Evolutionary conservation across 2,888 invertebrate genomes (phyloP).

Genomic region (Fragum whitleyi): DNA sequence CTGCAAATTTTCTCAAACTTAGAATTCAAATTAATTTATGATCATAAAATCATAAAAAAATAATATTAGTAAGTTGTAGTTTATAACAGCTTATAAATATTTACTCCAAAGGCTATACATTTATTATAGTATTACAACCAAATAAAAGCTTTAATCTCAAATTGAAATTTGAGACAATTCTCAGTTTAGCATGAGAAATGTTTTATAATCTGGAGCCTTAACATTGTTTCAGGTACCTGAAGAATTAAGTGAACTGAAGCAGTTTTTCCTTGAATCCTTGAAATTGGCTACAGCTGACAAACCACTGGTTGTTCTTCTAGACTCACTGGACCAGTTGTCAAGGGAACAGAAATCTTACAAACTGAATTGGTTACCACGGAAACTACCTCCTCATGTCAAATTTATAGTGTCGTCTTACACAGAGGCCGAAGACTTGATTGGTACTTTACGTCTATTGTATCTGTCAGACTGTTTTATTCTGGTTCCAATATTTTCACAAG

Average conservation of each 20-base stretch:
- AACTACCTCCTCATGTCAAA: constrained; percentile 73
- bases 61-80: no score
- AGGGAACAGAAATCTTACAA: constrained; percentile 74
- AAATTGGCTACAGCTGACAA: constrained; percentile 63
- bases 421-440: constrained; percentile 73
- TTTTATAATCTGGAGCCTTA: no score
- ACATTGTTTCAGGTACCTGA: constrained; percentile 66
- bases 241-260: constrained; percentile 72
- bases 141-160: no score
- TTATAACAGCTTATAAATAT: no score
- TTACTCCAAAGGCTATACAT: no score
- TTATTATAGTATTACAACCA: no score
- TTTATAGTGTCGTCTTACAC: constrained; percentile 79
- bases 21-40: no score
- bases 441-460: constrained; percentile 67
- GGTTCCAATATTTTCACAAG: constrained; percentile 72
- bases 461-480: constrained; percentile 63
- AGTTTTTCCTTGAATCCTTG: constrained; percentile 70
- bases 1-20: no score
- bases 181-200: no score
- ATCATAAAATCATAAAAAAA: no score
- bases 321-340: constrained; percentile 79
- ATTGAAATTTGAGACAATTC: no score
- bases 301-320: constrained; percentile 76
- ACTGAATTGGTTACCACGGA: constrained; percentile 78